Percentiles rank a stretch among this genome's conserved stretches.
Conservation (phyloP, 2,888 invertebrate species). For the Seladonia tumulorum region DNA sequence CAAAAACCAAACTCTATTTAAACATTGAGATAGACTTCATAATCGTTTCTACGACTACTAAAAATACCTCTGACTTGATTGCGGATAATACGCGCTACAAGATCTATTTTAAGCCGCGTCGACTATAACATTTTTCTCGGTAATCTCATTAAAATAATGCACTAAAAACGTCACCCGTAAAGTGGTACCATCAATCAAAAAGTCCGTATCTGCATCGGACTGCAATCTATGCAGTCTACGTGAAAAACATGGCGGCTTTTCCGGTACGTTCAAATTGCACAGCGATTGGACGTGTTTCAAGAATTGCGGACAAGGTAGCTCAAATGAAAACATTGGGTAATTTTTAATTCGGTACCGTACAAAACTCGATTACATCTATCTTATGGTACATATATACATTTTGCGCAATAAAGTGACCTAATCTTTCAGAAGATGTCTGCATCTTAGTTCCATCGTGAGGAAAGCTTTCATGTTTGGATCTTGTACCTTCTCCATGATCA, state of each 20-base stretch:
- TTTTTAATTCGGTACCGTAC: conserved; percentile 40
- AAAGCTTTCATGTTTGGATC: conserved; percentile 94
- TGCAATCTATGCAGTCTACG: neutral
- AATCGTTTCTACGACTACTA: neutral
- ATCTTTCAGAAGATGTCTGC: conserved; percentile 73
- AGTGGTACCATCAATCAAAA: neutral
- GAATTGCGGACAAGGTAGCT: neutral
- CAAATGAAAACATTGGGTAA: conserved; percentile 6
- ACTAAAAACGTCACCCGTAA: neutral
- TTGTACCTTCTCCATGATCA: conserved; percentile 90
- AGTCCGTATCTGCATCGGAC: neutral
- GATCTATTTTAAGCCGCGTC: neutral
- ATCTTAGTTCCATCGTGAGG: conserved; percentile 90
- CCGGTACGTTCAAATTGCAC: conserved; percentile 17
- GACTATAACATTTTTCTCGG: neutral
- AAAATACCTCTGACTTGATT: neutral
- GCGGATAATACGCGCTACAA: neutral
- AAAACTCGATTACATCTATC: conserved; percentile 21
- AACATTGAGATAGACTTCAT: neutral
- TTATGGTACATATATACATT: conserved; percentile 49
- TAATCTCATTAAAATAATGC: neutral
- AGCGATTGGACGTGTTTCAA: conserved; percentile 47
- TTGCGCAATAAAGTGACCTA: neutral
- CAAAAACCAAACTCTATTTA: neutral
- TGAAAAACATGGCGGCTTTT: neutral